These are phyloP conservation scores for Pavo muticus DNA, from an alignment of 2,113 vertebrate genomes.

Conservation along the genomic window DNA sequence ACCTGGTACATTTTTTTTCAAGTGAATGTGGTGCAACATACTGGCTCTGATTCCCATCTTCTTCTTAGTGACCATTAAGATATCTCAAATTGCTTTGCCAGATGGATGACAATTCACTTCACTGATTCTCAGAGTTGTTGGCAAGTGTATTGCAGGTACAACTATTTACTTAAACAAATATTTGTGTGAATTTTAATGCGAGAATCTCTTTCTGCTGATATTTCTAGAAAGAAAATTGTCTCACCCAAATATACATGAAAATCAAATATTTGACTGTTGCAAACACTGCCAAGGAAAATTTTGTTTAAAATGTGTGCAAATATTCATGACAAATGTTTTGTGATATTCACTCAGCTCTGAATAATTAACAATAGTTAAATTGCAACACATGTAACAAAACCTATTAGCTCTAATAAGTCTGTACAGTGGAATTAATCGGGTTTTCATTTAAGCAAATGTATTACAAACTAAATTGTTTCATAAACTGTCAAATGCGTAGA, in stretches of 20 bases:
- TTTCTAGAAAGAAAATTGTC: slow-evolving; percentile 46
- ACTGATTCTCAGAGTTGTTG: not conserved
- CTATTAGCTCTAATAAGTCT: slow-evolving; percentile 69
- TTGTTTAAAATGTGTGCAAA: slow-evolving; percentile 74
- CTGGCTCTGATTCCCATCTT: not conserved
- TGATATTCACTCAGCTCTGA: slow-evolving; percentile 65
- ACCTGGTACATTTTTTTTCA: not conserved
- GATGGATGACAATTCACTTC: not conserved
- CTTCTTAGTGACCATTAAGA: not conserved
- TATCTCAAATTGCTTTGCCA: not conserved
- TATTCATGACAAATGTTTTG: slow-evolving; percentile 74
- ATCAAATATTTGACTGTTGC: slow-evolving; percentile 73
- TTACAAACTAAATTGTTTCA: slow-evolving; percentile 74
- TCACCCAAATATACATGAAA: slow-evolving; percentile 60
- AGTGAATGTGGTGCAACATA: not conserved
- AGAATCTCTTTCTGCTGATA: slow-evolving; percentile 40
- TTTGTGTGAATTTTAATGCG: slow-evolving; percentile 41
- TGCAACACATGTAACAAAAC: slow-evolving; percentile 71
- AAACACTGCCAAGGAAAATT: slow-evolving; percentile 68
- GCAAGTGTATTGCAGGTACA: not conserved
- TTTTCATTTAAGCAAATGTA: slow-evolving; percentile 71
- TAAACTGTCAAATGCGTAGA: slow-evolving; percentile 64
- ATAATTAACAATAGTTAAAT: slow-evolving; percentile 72
- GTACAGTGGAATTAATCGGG: slow-evolving; percentile 73
- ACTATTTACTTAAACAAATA: slow-evolving; percentile 50